These are phyloP conservation scores for Hipparchia semele DNA, from an alignment of 2,888 invertebrate genomes.

Conservation along the genomic window DNA sequence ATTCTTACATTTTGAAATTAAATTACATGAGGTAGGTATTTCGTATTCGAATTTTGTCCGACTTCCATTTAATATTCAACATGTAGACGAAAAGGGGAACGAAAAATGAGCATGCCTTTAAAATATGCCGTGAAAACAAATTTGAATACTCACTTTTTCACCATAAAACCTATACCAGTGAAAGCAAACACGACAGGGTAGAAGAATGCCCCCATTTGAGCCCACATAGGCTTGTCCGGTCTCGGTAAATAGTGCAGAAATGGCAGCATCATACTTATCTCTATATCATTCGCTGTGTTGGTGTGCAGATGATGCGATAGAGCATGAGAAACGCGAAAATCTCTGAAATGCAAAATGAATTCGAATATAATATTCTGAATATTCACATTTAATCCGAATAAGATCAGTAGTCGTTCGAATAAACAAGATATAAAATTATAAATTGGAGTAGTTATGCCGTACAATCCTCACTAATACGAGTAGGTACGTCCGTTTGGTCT, in stretches of 20 bases:
- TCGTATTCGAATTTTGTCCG: not conserved
- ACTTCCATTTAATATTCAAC: not conserved
- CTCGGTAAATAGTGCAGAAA: constrained; percentile 86
- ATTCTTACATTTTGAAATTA: not conserved
- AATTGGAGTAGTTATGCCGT: no score
- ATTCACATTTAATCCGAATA: no score
- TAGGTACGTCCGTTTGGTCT: no score
- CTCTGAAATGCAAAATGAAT: constrained; percentile 64
- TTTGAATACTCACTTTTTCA: constrained; percentile 72
- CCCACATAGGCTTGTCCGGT: constrained; percentile 76
- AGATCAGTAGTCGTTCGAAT: no score
- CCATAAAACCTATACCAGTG: constrained; percentile 52
- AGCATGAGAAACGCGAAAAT: constrained; percentile 91
- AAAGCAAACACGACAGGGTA: constrained; percentile 71
- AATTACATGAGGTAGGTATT: not conserved
- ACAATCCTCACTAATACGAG: no score
- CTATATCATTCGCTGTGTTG: constrained; percentile 90
- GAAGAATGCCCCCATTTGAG: constrained; percentile 83
- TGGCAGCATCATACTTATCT: constrained; percentile 88
- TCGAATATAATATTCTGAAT: no score
- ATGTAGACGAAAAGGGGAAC: not conserved
- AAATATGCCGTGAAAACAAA: not conserved
- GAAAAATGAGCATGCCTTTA: constrained; percentile 4
- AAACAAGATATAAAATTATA: no score
- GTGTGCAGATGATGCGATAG: constrained; percentile 92